These are phyloP conservation scores for Lepeophtheirus nordmannii DNA, from an alignment of 2,888 invertebrate genomes.

Conservation along the genomic window DNA sequence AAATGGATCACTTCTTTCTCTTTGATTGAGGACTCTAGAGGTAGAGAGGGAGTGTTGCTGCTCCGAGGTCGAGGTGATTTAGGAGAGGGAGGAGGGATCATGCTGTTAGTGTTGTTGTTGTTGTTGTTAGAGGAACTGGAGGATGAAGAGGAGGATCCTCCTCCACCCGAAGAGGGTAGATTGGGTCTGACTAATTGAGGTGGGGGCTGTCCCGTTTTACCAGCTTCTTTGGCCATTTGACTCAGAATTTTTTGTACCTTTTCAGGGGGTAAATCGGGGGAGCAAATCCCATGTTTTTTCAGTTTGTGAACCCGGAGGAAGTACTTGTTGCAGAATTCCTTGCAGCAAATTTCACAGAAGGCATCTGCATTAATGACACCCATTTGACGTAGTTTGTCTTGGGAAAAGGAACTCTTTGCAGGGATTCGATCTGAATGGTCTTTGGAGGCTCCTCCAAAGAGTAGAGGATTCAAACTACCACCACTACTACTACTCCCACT, in stretches of 20 bases:
- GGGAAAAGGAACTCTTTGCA: slow-evolving; percentile 39
- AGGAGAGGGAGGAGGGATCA: too few relatives aligned
- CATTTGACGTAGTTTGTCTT: slow-evolving; percentile 54
- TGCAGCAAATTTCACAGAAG: slow-evolving; percentile 54
- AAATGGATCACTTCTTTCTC: slow-evolving; percentile 9
- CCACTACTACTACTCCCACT: neutral
- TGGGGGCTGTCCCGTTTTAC: slow-evolving; percentile 22
- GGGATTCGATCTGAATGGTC: slow-evolving; percentile 5
- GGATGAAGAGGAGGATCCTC: neutral
- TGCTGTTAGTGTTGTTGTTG: slow-evolving; percentile 10
- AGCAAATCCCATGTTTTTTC: slow-evolving; percentile 87
- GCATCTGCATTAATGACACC: slow-evolving; percentile 45
- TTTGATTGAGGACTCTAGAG: neutral
- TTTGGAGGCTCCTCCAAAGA: slow-evolving; percentile 13
- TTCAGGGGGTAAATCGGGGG: slow-evolving; percentile 31
- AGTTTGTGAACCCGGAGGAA: slow-evolving; percentile 64
- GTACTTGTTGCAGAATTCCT: slow-evolving; percentile 55
- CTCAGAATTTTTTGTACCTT: slow-evolving; percentile 23
- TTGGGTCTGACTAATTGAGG: slow-evolving; percentile 15
- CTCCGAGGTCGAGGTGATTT: too few relatives aligned
- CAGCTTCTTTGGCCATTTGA: slow-evolving; percentile 24
- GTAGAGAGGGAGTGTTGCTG: too few relatives aligned
- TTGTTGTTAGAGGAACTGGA: neutral
- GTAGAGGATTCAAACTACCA: slow-evolving; percentile 10
- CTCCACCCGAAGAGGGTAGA: neutral